Base-by-base conservation (phyloP, 2,113 vertebrate genomes). In the Galeopterus variegatus region DNA sequence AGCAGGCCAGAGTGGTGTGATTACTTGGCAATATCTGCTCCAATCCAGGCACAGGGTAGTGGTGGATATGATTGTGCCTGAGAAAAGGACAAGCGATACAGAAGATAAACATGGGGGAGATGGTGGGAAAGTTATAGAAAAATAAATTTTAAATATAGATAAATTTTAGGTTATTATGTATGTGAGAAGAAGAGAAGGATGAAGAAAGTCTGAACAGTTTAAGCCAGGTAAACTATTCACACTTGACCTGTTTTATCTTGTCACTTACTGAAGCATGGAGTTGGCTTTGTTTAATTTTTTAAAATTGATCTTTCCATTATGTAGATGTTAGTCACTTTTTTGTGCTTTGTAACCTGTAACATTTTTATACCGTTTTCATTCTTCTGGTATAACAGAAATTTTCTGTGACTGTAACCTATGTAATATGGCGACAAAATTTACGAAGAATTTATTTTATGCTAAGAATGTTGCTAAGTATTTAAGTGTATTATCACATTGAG, bases 11-110 rank as follows among this genome's bases (percentile, higher is more conserved):
- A 56, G 4, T 3, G 13, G 23, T 8, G 11, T 60, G 9, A 62
- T 26, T 1, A 50, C 2, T 36, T 26, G 36, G 2, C 18, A 36
- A 4, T 11, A 8, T 24, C 21, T 15, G 9, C 6, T n/a, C 4
- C 12, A 48, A 8, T 3, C 11, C 1, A 24, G 75, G 45, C 6
- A 21, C 12, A 52, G 28, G 31, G 8, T 5, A 8, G 31, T 10
- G 19, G 19, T 24, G 4, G 56, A 1, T 19, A 69, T 3, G 33
- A 7, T 26, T 19, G 36, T 28, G 0, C 13, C 60, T 14, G 8
- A 26, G 6, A 64, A 45, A 26, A 70, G 48, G 3, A 26, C 1
- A 21, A 0, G 48, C 13, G 36, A 77, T 50, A 18, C 7, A 31
- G 28, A 6, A 84, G 5, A 5, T 18, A 41, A 50, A 14, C 10